Conservation (phyloP, 2,888 invertebrate species). For the Meghimatium bilineatum region DNA sequence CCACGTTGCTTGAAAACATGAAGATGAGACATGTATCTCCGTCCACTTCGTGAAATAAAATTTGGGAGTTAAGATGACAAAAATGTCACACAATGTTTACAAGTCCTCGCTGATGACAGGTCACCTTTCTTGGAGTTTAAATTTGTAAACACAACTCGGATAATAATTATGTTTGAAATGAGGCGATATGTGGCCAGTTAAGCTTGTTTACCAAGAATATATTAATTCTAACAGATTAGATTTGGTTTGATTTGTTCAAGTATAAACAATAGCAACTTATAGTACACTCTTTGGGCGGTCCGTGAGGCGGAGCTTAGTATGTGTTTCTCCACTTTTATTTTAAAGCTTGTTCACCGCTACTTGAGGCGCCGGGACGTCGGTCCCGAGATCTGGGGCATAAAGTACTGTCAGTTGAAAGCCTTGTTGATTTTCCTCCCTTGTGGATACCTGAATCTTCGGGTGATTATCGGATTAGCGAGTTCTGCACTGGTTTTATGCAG, state of each 20-base stretch:
- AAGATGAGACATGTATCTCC: not conserved
- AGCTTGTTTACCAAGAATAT: too few species aligned
- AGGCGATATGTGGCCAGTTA: too few species aligned
- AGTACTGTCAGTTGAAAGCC: constrained; percentile 42
- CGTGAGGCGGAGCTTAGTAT: constrained; percentile 22
- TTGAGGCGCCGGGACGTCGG: constrained; percentile 50
- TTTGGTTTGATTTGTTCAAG: not conserved
- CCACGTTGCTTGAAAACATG: not conserved
- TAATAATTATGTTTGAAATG: too few species aligned
- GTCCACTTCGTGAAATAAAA: not conserved
- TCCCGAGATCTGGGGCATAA: constrained; percentile 18
- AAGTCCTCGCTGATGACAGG: too few species aligned
- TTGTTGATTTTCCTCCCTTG: not conserved
- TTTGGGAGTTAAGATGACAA: not conserved
- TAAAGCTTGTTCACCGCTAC: constrained; percentile 3
- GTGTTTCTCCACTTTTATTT: not conserved
- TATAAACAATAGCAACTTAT: not conserved
- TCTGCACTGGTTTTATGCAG: not conserved
- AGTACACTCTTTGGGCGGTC: constrained; percentile 29
- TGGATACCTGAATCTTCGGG: not conserved
- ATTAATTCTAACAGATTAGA: too few species aligned
- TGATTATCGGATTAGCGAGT: not conserved
- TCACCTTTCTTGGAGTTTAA: too few species aligned
- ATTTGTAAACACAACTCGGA: too few species aligned
- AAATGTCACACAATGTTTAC: too few species aligned